Percentiles rank a stretch among this genome's conserved stretches.
Evolutionary conservation across 2,888 invertebrate genomes (phyloP).

Genomic region (Mesochorus sp.): DNA sequence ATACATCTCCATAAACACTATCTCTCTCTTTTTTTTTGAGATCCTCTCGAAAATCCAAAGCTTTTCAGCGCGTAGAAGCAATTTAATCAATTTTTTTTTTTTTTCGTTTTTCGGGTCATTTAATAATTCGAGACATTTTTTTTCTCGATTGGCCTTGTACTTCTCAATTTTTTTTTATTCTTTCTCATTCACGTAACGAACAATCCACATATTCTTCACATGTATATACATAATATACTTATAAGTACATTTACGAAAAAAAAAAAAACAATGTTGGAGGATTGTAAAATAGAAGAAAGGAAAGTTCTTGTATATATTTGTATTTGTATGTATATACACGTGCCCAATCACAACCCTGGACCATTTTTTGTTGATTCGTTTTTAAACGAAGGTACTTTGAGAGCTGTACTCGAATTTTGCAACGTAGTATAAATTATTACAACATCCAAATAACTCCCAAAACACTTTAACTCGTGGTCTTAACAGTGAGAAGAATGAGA

Average conservation of each 20-base stretch:
- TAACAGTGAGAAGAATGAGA: slow-evolving; percentile 63
- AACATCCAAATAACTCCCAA: slow-evolving; percentile 61
- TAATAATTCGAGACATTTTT: not conserved
- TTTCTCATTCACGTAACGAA: slow-evolving; percentile 76
- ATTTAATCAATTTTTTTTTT: no score
- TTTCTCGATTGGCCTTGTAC: not conserved
- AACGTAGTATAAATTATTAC: slow-evolving; percentile 51
- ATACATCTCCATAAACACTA: no score
- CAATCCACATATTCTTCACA: slow-evolving; percentile 60
- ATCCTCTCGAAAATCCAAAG: no score
- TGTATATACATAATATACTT: slow-evolving; percentile 49
- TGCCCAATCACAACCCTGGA: slow-evolving; percentile 42
- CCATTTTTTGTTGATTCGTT: slow-evolving; percentile 44
- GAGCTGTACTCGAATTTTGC: slow-evolving; percentile 44
- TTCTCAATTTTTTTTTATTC: slow-evolving; percentile 49
- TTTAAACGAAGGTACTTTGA: not conserved
- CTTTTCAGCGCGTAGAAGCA: no score
- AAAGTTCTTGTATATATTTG: no score
- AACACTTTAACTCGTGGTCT: slow-evolving; percentile 52
- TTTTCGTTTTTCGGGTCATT: not conserved
- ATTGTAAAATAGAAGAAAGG: no score
- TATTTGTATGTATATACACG: no score
- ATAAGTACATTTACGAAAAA: not conserved
- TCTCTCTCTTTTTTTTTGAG: no score
- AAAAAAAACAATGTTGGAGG: no score